Base-by-base conservation (phyloP, 2,888 invertebrate genomes). In the Caenorhabditis sinica region DNA sequence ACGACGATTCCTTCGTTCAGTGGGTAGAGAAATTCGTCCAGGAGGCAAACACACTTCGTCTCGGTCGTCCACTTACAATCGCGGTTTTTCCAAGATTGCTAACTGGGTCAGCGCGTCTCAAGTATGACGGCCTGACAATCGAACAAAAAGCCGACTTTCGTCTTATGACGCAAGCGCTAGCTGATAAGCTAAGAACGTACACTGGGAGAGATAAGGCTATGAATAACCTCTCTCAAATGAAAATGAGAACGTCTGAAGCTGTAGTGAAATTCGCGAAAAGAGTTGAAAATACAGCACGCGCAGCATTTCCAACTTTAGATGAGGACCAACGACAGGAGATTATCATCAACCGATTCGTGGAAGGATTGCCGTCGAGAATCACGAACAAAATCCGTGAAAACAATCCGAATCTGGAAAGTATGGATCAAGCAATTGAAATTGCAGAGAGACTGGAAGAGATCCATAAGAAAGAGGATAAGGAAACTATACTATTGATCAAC, bases 31-130 rank as follows among this genome's bases (percentile, higher is more conserved):
- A 28, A 9, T 45, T 28, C 15, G 28, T 23, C 0, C 2, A 15
- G 28, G 45, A 66, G 4, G 45, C 66, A 25, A 66, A 56, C 25
- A 15, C 28, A 1, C 45, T 66, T 1, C 30, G 33, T 9, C 66
- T 66, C 2, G 66, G 66, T 1, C 5, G 45, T 4, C 43, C 11
- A 8, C 28, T 66, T 4, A 28, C 25, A 5, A 4, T 28, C 17
- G 28, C n/a, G 15, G 66, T 66, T 3, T 45, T 66, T n/a, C 49
- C 66, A 25, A 1, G 66, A 25, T 5, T 66, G 25, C n/a, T 66
- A 15, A 28, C 45, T 3, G 66, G 66, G 9, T 45, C 28, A 49
- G 49, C 66, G 6, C 30, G 66, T 11, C 23, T 66, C 1, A 66
- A 66, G 28, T 66, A 66, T 33, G 66, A 49, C 25, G 23, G 28